A percentile compares a stretch with the other conserved stretches of the same genome.
Evolutionary conservation across 2,797 vertebrate species (phyloP).

Genomic region (Cynopterus sphinx): DNA sequence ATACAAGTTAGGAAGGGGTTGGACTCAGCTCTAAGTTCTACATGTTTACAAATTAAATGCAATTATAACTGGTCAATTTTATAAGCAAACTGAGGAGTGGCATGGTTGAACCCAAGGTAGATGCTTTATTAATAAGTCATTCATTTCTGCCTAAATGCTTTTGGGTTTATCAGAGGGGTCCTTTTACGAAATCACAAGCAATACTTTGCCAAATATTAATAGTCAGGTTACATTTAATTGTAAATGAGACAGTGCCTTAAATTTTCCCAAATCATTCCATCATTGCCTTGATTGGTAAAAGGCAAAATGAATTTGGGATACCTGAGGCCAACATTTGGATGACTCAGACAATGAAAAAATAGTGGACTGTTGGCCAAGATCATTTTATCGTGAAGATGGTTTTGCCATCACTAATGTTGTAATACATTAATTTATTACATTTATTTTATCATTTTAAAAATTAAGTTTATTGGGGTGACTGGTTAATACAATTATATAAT

Average conservation of each 20-base stretch:
- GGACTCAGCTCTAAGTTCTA: neutral
- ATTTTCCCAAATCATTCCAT: neutral
- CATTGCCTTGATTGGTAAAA: neutral
- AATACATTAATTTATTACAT: neutral
- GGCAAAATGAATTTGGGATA: neutral
- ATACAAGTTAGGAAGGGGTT: neutral
- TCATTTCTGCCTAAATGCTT: neutral
- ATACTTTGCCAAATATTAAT: neutral
- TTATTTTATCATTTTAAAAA: too few relatives aligned
- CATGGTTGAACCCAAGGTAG: neutral
- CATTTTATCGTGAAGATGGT: neutral
- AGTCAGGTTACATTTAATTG: neutral
- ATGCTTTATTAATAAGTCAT: neutral
- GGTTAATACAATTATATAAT: too few relatives aligned
- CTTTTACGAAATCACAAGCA: neutral
- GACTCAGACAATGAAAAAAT: neutral
- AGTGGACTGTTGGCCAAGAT: neutral
- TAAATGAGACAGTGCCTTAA: neutral
- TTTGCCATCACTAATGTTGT: neutral
- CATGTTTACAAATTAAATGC: neutral
- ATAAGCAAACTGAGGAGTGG: neutral
- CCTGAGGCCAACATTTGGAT: neutral
- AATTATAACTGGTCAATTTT: neutral
- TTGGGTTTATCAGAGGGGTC: neutral
- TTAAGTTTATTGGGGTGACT: too few relatives aligned